phyloP scores from a whole-genome alignment of 2,888 invertebrate genomes.

The Phorcus lineatus region DNA sequence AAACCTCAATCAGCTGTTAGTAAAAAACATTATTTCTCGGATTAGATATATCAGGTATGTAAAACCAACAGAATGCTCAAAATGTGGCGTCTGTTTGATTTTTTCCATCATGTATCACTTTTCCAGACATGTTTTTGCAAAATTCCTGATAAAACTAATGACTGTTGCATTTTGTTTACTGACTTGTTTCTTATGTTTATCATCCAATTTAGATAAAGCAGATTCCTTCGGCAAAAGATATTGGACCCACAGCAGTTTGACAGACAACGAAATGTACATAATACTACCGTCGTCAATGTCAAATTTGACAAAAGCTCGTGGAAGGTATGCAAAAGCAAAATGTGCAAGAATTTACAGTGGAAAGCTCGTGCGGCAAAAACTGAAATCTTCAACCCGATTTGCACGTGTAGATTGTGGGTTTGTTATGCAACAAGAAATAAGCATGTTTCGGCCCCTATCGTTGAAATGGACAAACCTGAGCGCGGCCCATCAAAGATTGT shows the following conservation, averaged over 20 bases:
- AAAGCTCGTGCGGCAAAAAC: too few species aligned
- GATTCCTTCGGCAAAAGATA: neutral
- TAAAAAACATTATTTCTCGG: neutral
- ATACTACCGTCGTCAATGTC: neutral
- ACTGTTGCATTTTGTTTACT: conserved; percentile 4
- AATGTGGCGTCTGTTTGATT: neutral
- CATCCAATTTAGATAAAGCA: neutral
- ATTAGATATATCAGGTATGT: neutral
- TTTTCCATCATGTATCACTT: neutral
- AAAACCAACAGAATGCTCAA: neutral
- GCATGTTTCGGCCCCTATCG: neutral
- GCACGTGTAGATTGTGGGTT: too few species aligned
- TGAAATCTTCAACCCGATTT: too few species aligned
- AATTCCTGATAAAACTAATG: conserved; percentile 7
- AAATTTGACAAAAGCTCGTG: neutral
- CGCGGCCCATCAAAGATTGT: neutral
- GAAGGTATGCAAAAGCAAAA: too few species aligned
- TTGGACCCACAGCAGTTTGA: neutral
- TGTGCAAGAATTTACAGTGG: too few species aligned
- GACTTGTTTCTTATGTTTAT: conserved; percentile 7
- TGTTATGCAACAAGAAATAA: too few species aligned
- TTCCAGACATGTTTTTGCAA: conserved; percentile 4
- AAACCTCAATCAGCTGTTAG: neutral
- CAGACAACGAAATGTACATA: neutral
- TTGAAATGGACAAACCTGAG: neutral